Evolutionary conservation across 2,888 invertebrate genomes (phyloP).

Genomic region (Theretra japonica): DNA sequence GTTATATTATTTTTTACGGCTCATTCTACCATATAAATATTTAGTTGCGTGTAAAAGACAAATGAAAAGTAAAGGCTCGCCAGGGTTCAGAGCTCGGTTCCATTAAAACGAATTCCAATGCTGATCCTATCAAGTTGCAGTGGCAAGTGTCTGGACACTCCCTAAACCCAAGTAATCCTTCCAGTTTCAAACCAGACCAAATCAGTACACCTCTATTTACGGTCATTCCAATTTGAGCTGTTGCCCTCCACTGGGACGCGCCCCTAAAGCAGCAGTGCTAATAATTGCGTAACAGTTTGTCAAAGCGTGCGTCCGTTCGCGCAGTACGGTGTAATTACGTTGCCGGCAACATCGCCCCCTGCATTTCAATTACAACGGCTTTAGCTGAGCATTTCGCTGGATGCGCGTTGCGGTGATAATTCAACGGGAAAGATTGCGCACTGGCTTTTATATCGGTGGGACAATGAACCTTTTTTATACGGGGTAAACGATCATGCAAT

Average conservation of each 20-base stretch:
- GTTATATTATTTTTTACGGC: too few relatives aligned
- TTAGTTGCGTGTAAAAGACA: too few relatives aligned
- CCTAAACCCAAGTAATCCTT: background rate
- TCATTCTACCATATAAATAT: too few relatives aligned
- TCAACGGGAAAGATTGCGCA: background rate
- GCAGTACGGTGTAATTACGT: constrained; percentile 53
- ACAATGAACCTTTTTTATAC: background rate
- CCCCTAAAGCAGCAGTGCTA: constrained; percentile 29
- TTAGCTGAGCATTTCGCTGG: background rate
- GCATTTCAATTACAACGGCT: constrained; percentile 52
- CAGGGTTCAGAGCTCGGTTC: too few relatives aligned
- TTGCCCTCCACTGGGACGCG: background rate
- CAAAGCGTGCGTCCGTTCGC: constrained; percentile 56
- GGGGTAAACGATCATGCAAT: background rate
- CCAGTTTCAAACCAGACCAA: background rate
- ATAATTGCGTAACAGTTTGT: constrained; percentile 59
- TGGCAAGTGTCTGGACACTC: background rate
- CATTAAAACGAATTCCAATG: too few relatives aligned
- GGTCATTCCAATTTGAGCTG: background rate
- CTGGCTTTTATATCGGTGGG: background rate
- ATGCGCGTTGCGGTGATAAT: constrained; percentile 17
- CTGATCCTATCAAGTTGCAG: too few relatives aligned
- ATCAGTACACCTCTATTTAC: background rate
- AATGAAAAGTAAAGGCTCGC: too few relatives aligned
- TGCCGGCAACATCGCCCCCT: constrained; percentile 49